Evolutionary conservation across 1,140 invertebrate genomes (phyloP).

Genomic region (Drosophila cardini): DNA sequence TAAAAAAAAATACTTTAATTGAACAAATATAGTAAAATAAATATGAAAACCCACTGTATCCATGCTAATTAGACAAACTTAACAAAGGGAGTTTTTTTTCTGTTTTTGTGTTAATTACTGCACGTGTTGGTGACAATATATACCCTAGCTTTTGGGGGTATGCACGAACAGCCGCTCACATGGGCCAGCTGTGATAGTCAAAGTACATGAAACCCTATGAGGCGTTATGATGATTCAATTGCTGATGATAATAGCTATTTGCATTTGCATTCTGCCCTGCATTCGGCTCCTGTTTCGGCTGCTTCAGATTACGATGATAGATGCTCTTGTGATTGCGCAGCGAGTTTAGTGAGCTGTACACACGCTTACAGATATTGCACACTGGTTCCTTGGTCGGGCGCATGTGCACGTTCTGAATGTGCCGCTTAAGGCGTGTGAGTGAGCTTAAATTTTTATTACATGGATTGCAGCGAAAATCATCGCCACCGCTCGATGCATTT

Average conservation of each 20-base stretch:
- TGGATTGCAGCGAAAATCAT: slow-evolving; percentile 93
- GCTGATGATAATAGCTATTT: slow-evolving; percentile 66
- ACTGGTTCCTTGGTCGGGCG: slow-evolving; percentile 93
- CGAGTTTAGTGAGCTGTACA: slow-evolving; percentile 94
- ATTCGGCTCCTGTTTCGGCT: slow-evolving; percentile 84
- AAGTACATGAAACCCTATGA: slow-evolving; percentile 84
- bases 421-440: slow-evolving; percentile 92
- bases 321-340: slow-evolving; percentile 95
- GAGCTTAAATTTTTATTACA: slow-evolving; percentile 95
- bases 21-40: neutral
- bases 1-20: neutral
- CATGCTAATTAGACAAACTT: slow-evolving; percentile 40
- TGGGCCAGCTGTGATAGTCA: slow-evolving; percentile 62
- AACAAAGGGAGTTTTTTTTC: slow-evolving; percentile 28
- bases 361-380: slow-evolving; percentile 94
- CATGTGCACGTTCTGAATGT: slow-evolving; percentile 95
- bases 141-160: neutral
- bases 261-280: slow-evolving; percentile 36
- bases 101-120: slow-evolving; percentile 12
- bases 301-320: slow-evolving; percentile 91
- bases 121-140: neutral
- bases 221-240: slow-evolving; percentile 75
- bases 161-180: slow-evolving; percentile 14
- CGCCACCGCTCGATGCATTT: slow-evolving; percentile 86
- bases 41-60: neutral